Evolutionary conservation across 2,113 vertebrate genomes (phyloP).

Genomic region (Numida meleagris): DNA sequence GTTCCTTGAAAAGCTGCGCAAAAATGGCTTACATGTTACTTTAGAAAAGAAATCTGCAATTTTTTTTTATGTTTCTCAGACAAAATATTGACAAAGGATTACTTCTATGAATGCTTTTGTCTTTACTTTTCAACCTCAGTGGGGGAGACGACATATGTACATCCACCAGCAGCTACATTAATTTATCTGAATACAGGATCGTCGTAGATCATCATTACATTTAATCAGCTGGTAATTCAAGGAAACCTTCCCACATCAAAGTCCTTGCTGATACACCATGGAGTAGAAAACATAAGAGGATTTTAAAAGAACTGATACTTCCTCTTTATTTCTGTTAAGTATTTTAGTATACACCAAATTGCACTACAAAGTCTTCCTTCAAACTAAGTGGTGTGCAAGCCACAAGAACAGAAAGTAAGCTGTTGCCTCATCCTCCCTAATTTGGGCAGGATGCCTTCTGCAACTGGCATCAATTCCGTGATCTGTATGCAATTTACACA

Average conservation of each 20-base stretch:
- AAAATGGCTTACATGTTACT: not conserved
- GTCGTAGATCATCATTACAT: not conserved
- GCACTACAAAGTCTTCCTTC: not conserved
- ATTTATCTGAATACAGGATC: not conserved
- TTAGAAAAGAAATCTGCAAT: not conserved
- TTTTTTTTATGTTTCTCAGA: not conserved
- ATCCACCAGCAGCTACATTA: not conserved
- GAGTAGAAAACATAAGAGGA: not conserved
- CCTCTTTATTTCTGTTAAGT: not conserved
- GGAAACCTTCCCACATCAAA: not conserved
- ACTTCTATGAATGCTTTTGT: not conserved
- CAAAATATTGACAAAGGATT: not conserved
- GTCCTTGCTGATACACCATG: not conserved
- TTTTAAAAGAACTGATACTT: not conserved
- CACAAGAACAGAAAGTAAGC: not conserved
- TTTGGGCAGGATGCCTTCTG: not conserved
- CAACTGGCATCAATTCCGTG: not conserved
- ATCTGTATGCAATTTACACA: not conserved
- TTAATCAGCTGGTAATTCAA: not conserved
- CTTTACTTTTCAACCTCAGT: not conserved
- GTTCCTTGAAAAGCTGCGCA: not conserved
- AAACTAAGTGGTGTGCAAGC: not conserved
- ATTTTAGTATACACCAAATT: not conserved
- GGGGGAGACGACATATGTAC: not conserved
- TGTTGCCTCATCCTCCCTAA: not conserved